Evolutionary conservation across 2,888 invertebrate genomes (phyloP), one percentile per base, ranked within the genome.

Genomic region (Polydrusus cervinus): DNA sequence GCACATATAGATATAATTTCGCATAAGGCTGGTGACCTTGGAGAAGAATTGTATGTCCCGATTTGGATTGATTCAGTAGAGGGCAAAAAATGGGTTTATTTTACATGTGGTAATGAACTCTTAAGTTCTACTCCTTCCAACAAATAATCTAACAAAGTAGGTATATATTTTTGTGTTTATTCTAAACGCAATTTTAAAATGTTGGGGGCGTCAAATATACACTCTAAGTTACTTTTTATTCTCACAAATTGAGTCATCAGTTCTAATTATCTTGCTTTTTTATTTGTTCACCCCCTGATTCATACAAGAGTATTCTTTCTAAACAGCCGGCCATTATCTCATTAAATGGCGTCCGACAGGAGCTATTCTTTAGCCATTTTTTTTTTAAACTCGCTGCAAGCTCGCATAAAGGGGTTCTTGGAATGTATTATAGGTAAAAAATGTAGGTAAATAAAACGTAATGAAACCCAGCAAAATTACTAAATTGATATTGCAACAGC

Each of bases 331-430:
- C 16, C 40, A 25, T 43, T 43, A 43, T 14, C 9, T 11, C 20
- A 3, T 45, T 62, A 30, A 62, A 61, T 45, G 43, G 7, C 43
- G 40, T 40, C 13, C 16, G 18, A 9, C 18, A 5, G 18, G n/a
- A 62, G 47, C 25, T 62, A 62, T 62, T 62, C 25, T 62, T 62
- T 20, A n/a, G 25, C n/a, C 45, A 62, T 62, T 62, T 62, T 62
- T 45, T 20, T n/a, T 10, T 14, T 14, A 25, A 62, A 45, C 16
- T 25, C n/a, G 25, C 20, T 55, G 45, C n/a, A 47, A 47, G 45
- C 45, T 43, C n/a, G 45, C n/a, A 47, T 14, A 47, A 45, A 47
- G n/a, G n/a, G 62, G 43, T 62, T 47, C 18, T 45, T 14, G 62
- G 45, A 62, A 20, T 34, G 11, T 20, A 11, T 51, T 51, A 11